A percentile compares a stretch with the other conserved stretches of the same genome.
phyloP scores from a whole-genome alignment of 2,888 invertebrate species.

The Caenorhabditis sinica region DNA sequence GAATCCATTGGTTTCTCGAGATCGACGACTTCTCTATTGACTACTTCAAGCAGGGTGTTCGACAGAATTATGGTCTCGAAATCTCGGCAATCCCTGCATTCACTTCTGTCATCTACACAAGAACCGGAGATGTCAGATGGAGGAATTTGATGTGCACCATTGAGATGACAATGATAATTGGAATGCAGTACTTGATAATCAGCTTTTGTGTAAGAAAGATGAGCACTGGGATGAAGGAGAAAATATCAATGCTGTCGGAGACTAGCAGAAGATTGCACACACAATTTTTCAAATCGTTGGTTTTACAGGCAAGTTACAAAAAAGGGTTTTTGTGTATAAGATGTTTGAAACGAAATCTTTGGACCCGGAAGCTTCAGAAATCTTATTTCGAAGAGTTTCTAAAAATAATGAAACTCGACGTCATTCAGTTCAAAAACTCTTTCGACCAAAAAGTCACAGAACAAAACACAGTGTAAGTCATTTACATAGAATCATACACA shows the following conservation, averaged over 20 bases:
- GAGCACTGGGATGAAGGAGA: conserved; percentile 54
- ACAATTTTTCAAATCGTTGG: conserved; percentile 46
- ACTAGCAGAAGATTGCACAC: conserved; percentile 32
- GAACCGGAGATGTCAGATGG: conserved; percentile 7
- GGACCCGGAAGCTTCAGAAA: background rate
- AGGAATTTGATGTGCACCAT: conserved; percentile 39
- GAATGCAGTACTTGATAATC: conserved; percentile 43
- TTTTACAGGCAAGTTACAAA: conserved; percentile 42
- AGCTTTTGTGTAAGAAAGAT: conserved; percentile 39
- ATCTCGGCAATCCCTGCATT: conserved; percentile 28
- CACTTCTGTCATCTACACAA: conserved; percentile 36
- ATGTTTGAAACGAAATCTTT: background rate
- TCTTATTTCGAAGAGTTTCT: background rate
- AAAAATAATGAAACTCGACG: background rate
- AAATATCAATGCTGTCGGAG: conserved; percentile 50
- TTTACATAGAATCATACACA: background rate
- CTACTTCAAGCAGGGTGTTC: conserved; percentile 11
- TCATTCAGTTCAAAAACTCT: conserved; percentile 5
- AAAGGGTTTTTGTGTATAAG: too few species aligned
- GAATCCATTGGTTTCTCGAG: conserved; percentile 28
- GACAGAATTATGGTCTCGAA: conserved; percentile 18
- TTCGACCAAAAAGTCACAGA: background rate
- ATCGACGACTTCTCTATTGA: conserved; percentile 24
- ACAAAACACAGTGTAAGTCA: background rate
- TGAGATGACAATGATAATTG: conserved; percentile 45